These are phyloP conservation scores for Pseudachorutes palmiensis DNA, from an alignment of 1,140 invertebrate species.

Conservation along the genomic window DNA sequence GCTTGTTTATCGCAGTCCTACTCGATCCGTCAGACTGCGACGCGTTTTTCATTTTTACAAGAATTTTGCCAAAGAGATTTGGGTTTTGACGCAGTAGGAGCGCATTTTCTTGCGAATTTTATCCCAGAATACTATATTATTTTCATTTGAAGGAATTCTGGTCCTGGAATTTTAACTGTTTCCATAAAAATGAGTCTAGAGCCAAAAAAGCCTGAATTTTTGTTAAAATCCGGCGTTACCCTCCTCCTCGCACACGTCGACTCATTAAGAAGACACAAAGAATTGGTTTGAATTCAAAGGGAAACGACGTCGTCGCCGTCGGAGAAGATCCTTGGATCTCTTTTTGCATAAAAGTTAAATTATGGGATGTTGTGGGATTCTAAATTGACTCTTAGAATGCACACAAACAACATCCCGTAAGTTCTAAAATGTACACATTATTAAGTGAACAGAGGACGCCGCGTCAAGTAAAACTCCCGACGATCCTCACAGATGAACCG, in stretches of 20 bases:
- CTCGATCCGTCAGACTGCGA: too few species aligned
- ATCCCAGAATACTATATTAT: too few species aligned
- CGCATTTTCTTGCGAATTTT: too few species aligned
- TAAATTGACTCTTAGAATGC: constrained; percentile 10
- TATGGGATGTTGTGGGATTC: constrained; percentile 12
- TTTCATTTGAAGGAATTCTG: too few species aligned
- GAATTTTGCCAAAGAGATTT: too few species aligned
- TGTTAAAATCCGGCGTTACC: neutral
- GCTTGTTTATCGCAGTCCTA: too few species aligned
- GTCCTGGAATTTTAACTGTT: too few species aligned
- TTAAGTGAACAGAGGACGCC: too few species aligned
- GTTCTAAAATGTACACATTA: neutral
- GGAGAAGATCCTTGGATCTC: neutral
- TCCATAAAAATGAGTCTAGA: too few species aligned
- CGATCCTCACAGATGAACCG: neutral
- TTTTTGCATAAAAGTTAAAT: neutral
- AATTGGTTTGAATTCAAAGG: neutral
- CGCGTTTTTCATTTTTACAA: too few species aligned
- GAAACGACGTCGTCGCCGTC: neutral
- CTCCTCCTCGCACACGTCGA: neutral
- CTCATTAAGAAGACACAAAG: neutral
- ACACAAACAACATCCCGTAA: neutral
- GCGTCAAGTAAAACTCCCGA: neutral
- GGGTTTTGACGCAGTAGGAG: too few species aligned
- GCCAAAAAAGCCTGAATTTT: too few species aligned